Conservation (phyloP, 2,113 vertebrate genomes). For the Peromyscus californicus region DNA sequence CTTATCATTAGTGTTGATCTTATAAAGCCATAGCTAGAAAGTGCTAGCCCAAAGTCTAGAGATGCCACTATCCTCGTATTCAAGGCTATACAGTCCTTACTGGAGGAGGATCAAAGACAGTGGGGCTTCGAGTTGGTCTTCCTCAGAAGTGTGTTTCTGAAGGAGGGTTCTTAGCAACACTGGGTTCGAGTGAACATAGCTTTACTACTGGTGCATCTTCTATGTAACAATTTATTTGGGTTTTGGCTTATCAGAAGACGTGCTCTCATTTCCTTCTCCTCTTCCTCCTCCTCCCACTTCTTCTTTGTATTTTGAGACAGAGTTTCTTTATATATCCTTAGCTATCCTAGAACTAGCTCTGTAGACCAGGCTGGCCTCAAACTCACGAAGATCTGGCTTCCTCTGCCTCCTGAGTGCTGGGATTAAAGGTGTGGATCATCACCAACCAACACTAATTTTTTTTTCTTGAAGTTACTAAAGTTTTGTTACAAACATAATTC, state of each 20-base stretch:
- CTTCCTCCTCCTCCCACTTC: neutral
- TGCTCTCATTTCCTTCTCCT: neutral
- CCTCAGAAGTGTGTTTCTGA: neutral
- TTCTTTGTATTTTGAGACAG: neutral
- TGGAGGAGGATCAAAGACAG: neutral
- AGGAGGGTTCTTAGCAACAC: neutral
- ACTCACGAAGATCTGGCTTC: neutral
- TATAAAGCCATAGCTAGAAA: constrained; percentile 9
- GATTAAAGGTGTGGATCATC: neutral
- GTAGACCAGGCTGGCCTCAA: neutral
- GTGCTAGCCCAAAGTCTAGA: neutral
- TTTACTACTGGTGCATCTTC: neutral
- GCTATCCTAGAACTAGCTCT: neutral
- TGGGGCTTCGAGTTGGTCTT: neutral
- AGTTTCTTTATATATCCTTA: neutral
- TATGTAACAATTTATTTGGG: neutral
- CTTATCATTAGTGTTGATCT: neutral
- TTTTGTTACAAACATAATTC: neutral
- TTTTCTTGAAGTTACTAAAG: neutral
- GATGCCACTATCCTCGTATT: neutral
- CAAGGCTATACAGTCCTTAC: neutral
- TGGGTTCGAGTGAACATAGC: neutral
- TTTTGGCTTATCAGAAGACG: constrained; percentile 6
- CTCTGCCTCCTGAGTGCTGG: neutral
- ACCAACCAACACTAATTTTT: neutral